Evolutionary conservation across 2,888 invertebrate genomes (phyloP).

Genomic region (Mythimna pallens): DNA sequence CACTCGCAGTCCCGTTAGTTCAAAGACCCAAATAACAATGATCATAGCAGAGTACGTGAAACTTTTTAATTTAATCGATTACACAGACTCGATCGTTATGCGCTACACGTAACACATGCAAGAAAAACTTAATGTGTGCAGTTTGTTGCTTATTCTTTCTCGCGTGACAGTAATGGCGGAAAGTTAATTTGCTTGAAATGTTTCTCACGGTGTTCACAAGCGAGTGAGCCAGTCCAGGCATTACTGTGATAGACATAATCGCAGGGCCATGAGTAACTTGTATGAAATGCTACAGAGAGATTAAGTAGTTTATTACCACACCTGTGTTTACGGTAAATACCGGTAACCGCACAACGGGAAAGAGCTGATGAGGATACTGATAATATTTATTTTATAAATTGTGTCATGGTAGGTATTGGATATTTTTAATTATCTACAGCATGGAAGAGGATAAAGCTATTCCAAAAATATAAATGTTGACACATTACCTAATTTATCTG

Average conservation of each 20-base stretch:
- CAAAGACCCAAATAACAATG: slow-evolving; percentile 82
- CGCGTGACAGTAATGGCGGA: slow-evolving; percentile 85
- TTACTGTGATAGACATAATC: slow-evolving; percentile 70
- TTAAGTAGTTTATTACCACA: slow-evolving; percentile 61
- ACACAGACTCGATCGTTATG: slow-evolving; percentile 73
- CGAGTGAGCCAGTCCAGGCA: slow-evolving; percentile 72
- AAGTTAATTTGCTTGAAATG: slow-evolving; percentile 82
- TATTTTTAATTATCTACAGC: not conserved
- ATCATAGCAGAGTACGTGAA: slow-evolving; percentile 77
- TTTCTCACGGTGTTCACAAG: slow-evolving; percentile 85
- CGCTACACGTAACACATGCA: slow-evolving; percentile 73
- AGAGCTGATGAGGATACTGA: slow-evolving; percentile 58
- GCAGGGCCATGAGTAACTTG: slow-evolving; percentile 62
- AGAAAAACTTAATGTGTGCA: slow-evolving; percentile 75
- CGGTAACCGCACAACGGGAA: slow-evolving; percentile 50
- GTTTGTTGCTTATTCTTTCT: slow-evolving; percentile 78
- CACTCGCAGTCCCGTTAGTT: slow-evolving; percentile 82
- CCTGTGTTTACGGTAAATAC: slow-evolving; percentile 60
- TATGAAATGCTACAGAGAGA: slow-evolving; percentile 57
- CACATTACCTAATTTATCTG: not conserved
- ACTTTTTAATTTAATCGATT: slow-evolving; percentile 79
- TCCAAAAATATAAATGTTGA: not conserved
- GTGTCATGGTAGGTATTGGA: slow-evolving; percentile 7
- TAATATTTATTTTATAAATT: slow-evolving; percentile 55
- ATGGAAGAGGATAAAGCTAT: not conserved